Evolutionary conservation across 2,888 invertebrate genomes (phyloP).

Genomic region (Busseola fusca): DNA sequence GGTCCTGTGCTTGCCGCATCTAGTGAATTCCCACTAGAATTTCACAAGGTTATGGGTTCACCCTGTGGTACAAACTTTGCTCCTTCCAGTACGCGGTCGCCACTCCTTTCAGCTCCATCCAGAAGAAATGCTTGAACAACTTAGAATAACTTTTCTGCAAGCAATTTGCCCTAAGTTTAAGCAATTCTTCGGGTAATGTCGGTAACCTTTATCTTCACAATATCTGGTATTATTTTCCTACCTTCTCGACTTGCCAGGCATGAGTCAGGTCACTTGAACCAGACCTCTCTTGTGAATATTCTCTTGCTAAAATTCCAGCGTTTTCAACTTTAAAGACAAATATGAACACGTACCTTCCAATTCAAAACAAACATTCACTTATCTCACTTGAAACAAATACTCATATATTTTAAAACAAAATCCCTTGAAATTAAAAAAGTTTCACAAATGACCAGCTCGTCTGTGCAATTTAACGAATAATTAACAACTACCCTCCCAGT

Average conservation of each 20-base stretch:
- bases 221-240: neutral
- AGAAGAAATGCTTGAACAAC: too few relatives aligned
- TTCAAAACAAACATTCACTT: neutral
- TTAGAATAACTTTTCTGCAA: neutral
- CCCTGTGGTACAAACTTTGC: too few relatives aligned
- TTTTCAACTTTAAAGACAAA: conserved; percentile 4
- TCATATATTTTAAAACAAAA: conserved; percentile 1
- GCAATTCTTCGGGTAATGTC: neutral
- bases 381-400: neutral
- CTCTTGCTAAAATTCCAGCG: neutral
- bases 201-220: neutral
- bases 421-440: conserved; percentile 31
- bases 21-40: neutral
- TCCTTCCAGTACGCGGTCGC: neutral
- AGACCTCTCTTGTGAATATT: neutral
- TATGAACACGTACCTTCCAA: conserved; percentile 11
- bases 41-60: too few relatives aligned
- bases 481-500: conserved; percentile 31
- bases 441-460: conserved; percentile 22
- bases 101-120: too few relatives aligned
- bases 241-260: neutral
- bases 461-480: conserved; percentile 24
- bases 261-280: neutral
- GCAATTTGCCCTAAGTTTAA: neutral
- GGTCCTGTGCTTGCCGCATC: neutral